Percentiles rank a stretch among this genome's conserved stretches.
Conservation (phyloP, 2,888 invertebrate species). For the Platycheirus rosarum region DNA sequence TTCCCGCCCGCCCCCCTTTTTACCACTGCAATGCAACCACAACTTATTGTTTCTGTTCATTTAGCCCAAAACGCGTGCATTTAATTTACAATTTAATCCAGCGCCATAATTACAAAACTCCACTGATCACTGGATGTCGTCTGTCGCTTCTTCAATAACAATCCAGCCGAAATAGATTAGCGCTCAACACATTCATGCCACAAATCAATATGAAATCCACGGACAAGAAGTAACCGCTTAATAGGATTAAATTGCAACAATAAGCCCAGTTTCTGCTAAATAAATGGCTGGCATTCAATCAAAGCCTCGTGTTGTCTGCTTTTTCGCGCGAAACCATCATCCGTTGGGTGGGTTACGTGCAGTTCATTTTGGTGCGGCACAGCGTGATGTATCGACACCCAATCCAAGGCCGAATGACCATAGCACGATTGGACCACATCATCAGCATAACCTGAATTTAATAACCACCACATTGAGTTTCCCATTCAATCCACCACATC, state of each 20-base stretch:
- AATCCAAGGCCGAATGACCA: constrained; percentile 59
- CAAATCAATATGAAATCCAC: constrained; percentile 50
- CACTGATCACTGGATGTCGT: neutral
- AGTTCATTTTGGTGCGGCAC: constrained; percentile 15
- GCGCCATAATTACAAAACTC: constrained; percentile 1
- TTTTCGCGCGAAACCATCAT: constrained; percentile 17
- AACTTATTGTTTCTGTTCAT: constrained; percentile 24
- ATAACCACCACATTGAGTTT: constrained; percentile 66
- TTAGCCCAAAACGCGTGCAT: constrained; percentile 24
- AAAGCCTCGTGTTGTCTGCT: constrained; percentile 30
- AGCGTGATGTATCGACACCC: constrained; percentile 20
- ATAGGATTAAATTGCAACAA: constrained; percentile 59
- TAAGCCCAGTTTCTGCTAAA: constrained; percentile 43
- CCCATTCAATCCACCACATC: constrained; percentile 25
- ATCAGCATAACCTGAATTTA: constrained; percentile 72
- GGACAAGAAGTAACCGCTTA: constrained; percentile 41
- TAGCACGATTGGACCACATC: constrained; percentile 71
- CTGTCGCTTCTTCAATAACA: constrained; percentile 35
- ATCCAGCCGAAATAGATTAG: constrained; percentile 35
- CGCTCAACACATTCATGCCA: constrained; percentile 39
- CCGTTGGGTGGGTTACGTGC: neutral
- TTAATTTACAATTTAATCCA: constrained; percentile 33
- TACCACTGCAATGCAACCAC: neutral
- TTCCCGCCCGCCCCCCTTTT: too few relatives aligned
- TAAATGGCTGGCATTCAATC: constrained; percentile 60